These are phyloP conservation scores for Paraescarpia echinospica DNA, from an alignment of 1,140 invertebrate species.

Conservation along the genomic window DNA sequence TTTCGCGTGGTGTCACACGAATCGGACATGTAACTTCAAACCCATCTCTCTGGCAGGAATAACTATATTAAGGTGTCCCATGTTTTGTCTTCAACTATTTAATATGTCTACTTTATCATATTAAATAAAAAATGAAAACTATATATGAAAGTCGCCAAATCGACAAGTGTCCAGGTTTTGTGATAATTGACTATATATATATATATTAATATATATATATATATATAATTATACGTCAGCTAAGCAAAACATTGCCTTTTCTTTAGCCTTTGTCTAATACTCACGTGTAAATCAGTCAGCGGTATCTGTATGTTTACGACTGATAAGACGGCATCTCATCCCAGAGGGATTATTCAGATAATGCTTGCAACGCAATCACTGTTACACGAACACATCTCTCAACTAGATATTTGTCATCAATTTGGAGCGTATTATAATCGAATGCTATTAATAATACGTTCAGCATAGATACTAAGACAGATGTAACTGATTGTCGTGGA, in stretches of 20 bases:
- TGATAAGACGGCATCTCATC: background rate
- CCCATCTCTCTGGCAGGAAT: too few species aligned
- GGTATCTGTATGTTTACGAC: background rate
- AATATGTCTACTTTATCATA: too few species aligned
- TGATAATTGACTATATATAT: slow-evolving; percentile 11
- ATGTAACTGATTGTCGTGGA: background rate
- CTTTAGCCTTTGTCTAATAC: too few species aligned
- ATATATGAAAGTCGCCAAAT: too few species aligned
- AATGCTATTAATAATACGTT: background rate
- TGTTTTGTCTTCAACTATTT: too few species aligned
- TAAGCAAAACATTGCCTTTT: too few species aligned
- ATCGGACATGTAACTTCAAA: too few species aligned
- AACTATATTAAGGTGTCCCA: too few species aligned
- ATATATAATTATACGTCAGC: background rate
- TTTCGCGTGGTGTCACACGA: too few species aligned
- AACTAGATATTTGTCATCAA: background rate
- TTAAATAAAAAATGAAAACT: too few species aligned
- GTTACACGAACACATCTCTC: background rate
- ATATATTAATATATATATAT: slow-evolving; percentile 19
- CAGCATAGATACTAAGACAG: too few species aligned
- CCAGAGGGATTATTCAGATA: background rate
- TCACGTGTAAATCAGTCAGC: background rate
- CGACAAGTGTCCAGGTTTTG: too few species aligned
- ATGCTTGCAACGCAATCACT: background rate
- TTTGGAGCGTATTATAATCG: background rate